Evolutionary conservation across 1,140 invertebrate genomes (phyloP).

Genomic region (Lamellibrachia luymesi): DNA sequence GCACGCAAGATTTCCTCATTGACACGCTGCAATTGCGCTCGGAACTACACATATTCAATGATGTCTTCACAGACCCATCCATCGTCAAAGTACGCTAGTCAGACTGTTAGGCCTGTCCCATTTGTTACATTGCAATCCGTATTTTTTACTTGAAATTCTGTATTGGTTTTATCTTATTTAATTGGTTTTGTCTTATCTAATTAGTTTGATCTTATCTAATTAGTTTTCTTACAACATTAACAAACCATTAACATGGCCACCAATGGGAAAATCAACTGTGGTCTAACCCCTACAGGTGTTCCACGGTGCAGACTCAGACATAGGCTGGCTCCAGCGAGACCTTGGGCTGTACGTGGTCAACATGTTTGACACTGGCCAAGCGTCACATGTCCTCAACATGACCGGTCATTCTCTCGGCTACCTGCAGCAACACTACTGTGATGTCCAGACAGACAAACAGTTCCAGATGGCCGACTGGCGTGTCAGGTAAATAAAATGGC

Average conservation of each 20-base stretch:
- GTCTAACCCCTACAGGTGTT: slow-evolving; percentile 67
- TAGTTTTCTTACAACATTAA: too few species aligned
- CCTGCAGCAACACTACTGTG: slow-evolving; percentile 78
- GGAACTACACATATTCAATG: slow-evolving; percentile 81
- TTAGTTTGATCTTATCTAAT: too few species aligned
- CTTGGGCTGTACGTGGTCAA: slow-evolving; percentile 95
- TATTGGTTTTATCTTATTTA: too few species aligned
- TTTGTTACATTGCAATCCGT: too few species aligned
- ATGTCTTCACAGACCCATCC: slow-evolving; percentile 86
- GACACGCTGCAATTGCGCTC: slow-evolving; percentile 82
- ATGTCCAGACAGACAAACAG: slow-evolving; percentile 79
- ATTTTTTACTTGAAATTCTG: too few species aligned
- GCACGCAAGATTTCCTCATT: slow-evolving; percentile 82
- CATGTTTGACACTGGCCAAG: slow-evolving; percentile 94
- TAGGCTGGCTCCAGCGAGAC: slow-evolving; percentile 94
- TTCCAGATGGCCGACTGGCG: slow-evolving; percentile 97
- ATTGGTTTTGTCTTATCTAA: too few species aligned
- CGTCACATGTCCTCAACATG: slow-evolving; percentile 71
- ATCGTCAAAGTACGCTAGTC: slow-evolving; percentile 76
- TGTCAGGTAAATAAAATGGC: slow-evolving; percentile 64
- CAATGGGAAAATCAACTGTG: too few species aligned
- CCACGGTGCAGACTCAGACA: slow-evolving; percentile 87
- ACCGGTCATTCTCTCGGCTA: slow-evolving; percentile 74
- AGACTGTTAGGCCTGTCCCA: too few species aligned
- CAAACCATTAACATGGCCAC: too few species aligned